These are phyloP conservation scores for Catamblyrhynchus diadema DNA, from an alignment of 2,797 vertebrate species.

Conservation along the genomic window DNA sequence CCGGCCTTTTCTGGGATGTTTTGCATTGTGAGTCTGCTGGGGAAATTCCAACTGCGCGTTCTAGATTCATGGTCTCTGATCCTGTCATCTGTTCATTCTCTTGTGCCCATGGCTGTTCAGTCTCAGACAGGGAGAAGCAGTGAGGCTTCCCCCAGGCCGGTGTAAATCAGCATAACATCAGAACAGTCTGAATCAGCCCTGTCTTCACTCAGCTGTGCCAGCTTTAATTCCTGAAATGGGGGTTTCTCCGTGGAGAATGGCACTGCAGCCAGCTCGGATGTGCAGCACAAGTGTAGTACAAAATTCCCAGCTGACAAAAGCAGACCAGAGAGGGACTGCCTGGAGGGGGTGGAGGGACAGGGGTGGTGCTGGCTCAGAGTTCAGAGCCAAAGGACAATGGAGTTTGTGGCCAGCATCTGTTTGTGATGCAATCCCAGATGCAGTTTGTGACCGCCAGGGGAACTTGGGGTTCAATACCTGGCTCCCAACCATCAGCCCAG, in stretches of 20 bases:
- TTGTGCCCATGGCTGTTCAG: not conserved
- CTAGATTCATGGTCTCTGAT: constrained; percentile 3
- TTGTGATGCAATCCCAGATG: not conserved
- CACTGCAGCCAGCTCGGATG: not conserved
- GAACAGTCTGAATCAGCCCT: not conserved
- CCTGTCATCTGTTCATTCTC: not conserved
- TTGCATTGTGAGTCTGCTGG: not conserved
- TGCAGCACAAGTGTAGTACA: accelerated
- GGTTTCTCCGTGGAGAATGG: not conserved
- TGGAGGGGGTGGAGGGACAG: not conserved
- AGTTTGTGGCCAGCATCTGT: not conserved
- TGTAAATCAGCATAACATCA: not conserved
- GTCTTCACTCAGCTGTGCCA: not conserved
- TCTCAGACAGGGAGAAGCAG: not conserved
- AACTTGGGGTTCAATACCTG: not conserved
- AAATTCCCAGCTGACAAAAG: not conserved
- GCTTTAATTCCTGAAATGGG: not conserved
- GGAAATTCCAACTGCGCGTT: not conserved
- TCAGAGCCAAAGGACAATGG: accelerated
- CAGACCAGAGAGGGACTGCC: not conserved
- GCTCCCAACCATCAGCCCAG: not conserved
- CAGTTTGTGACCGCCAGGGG: not conserved
- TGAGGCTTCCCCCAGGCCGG: not conserved
- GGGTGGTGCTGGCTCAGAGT: not conserved
- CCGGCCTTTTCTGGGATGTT: not conserved